Evolutionary conservation across 2,797 vertebrate genomes (phyloP).

Genomic region (Acanthurus tractus): DNA sequence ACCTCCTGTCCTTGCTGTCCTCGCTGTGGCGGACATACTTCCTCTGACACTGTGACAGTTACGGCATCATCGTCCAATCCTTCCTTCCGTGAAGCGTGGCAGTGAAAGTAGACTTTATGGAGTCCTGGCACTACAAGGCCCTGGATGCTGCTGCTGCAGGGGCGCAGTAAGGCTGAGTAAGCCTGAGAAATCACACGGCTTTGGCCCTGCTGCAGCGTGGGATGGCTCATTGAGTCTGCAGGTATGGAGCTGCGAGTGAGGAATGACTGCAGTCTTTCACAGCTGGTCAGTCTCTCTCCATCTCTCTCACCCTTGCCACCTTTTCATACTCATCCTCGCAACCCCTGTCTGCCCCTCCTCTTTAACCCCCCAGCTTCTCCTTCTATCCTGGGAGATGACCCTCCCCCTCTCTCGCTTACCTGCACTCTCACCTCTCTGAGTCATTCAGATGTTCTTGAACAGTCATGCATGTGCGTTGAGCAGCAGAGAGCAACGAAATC

Average conservation of each 20-base stretch:
- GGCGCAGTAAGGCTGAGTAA: slow-evolving; percentile 72
- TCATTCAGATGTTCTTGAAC: slow-evolving; percentile 12
- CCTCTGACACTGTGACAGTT: slow-evolving; percentile 65
- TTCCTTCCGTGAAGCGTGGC: slow-evolving; percentile 66
- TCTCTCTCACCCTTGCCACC: slow-evolving; percentile 50
- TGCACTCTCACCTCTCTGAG: slow-evolving; percentile 32
- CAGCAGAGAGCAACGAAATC: background rate
- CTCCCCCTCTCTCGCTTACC: slow-evolving; percentile 27
- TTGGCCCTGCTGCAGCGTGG: slow-evolving; percentile 68
- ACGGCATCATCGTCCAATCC: slow-evolving; percentile 67
- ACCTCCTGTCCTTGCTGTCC: slow-evolving; percentile 36
- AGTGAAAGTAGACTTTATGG: slow-evolving; percentile 61
- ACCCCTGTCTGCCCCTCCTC: slow-evolving; percentile 4
- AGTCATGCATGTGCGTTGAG: slow-evolving; percentile 1
- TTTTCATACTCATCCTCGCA: slow-evolving; percentile 45
- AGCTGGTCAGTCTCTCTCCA: slow-evolving; percentile 47
- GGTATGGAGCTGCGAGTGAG: slow-evolving; percentile 78
- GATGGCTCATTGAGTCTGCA: slow-evolving; percentile 80
- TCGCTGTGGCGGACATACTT: slow-evolving; percentile 52
- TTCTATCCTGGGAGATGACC: slow-evolving; percentile 43
- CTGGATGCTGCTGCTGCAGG: slow-evolving; percentile 45
- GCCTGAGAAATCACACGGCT: slow-evolving; percentile 74
- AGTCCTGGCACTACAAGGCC: slow-evolving; percentile 64
- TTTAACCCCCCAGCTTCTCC: slow-evolving; percentile 3
- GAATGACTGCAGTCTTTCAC: slow-evolving; percentile 81